Evolutionary conservation across 2,113 vertebrate species (phyloP), one percentile per base, ranked within the genome.

Genomic region (Guaruba guarouba): DNA sequence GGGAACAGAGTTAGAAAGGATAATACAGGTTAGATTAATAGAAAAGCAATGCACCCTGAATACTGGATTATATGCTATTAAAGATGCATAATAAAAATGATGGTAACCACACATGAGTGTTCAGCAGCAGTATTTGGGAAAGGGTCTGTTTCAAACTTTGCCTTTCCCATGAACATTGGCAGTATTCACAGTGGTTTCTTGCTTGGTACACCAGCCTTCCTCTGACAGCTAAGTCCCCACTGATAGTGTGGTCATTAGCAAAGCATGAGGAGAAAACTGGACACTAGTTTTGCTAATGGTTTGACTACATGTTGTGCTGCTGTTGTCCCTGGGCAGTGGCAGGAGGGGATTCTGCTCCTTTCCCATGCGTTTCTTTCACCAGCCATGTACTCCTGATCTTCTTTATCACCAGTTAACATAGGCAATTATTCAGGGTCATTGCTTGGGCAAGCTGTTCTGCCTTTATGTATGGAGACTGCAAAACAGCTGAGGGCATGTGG

Each of bases 51-150:
- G n/a, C 17, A n/a, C 17, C 64, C 31, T 19, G 75, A 64, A 23
- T 69, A 13, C 7, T 57, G 28, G 7, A 2, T 66, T 73, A 43
- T 18, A 4, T 29, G 35, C 48, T 84, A 7, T 69, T 49, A 63
- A 48, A 75, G 35, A 19, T 57, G 23, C 9, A 3, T 63, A 31
- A 19, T 20, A n/a, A 75, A 74, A 79, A n/a, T 71, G 39, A 12
- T 2, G 3, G 37, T 79, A 73, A n/a, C 20, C 14, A 8, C 31
- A 68, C 0, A 0, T 67, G 68, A 64, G 28, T 55, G 28, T 31
- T 13, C 64, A 84, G 61, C 75, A 86, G 27, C 62, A 79, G 25
- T 74, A 27, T 61, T 83, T 70, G 68, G 37, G 43, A 80, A 70
- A 28, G 43, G 10, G 6, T 67, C 51, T 61, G 13, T 54, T 82